Conservation (phyloP, 2,113 vertebrate genomes). For the Bubo scandiacus region DNA sequence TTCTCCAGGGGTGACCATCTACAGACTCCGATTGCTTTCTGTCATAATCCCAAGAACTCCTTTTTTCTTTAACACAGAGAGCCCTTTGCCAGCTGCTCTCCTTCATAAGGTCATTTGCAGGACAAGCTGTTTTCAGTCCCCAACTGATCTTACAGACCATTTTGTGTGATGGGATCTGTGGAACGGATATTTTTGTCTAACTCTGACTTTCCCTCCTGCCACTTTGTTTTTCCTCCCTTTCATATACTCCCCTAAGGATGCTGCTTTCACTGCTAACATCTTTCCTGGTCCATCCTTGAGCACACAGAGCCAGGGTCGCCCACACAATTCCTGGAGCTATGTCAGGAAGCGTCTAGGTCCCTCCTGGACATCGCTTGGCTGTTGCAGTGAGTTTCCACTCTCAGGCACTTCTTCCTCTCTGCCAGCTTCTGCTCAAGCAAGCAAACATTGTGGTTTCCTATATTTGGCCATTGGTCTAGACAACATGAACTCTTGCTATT, state of each 20-base stretch:
- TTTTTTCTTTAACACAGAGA: neutral
- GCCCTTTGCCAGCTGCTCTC: neutral
- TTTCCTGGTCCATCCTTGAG: neutral
- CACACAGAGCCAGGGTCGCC: neutral
- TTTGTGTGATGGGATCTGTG: neutral
- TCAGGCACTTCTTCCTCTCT: neutral
- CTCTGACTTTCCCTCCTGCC: neutral
- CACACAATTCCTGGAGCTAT: slow-evolving; percentile 25
- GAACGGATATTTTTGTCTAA: neutral
- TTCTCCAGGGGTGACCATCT: neutral
- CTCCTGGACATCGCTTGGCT: neutral
- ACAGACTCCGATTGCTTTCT: neutral
- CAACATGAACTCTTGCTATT: slow-evolving; percentile 35
- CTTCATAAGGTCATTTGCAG: neutral
- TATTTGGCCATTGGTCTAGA: slow-evolving; percentile 37
- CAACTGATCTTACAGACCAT: neutral
- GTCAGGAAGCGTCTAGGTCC: slow-evolving; percentile 27
- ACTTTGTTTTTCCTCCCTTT: neutral
- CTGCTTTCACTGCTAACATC: neutral
- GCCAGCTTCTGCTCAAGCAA: neutral
- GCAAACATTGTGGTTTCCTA: slow-evolving; percentile 10
- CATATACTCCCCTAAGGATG: neutral
- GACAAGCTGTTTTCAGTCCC: neutral
- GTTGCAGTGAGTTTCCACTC: neutral
- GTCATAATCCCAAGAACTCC: neutral